These are phyloP conservation scores for Hyphantria cunea DNA, from an alignment of 1,140 invertebrate species.

Conservation along the genomic window DNA sequence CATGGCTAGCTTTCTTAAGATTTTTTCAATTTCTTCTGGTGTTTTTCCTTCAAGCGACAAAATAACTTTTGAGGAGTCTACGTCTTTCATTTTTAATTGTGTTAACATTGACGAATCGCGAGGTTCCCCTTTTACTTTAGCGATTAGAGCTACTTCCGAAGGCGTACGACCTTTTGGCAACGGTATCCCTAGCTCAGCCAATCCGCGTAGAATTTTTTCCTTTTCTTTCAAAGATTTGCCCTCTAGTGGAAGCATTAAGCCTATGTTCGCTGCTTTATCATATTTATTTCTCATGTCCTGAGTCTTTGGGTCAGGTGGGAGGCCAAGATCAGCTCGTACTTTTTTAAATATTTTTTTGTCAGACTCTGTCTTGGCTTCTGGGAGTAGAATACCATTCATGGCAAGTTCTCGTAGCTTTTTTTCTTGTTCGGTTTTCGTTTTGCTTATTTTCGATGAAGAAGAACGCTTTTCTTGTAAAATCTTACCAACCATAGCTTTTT, in stretches of 20 bases:
- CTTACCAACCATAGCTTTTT: constrained; percentile 34
- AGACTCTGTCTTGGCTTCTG: too few species aligned
- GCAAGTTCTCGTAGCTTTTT: constrained; percentile 32
- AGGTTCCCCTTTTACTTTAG: constrained; percentile 34
- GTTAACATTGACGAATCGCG: constrained; percentile 24
- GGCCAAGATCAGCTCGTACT: constrained; percentile 31
- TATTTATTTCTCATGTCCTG: constrained; percentile 30
- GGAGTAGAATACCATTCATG: too few species aligned
- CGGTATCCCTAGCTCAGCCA: constrained; percentile 22
- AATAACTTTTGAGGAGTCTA: not conserved
- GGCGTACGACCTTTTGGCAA: constrained; percentile 37
- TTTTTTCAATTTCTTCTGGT: constrained; percentile 41
- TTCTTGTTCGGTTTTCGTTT: constrained; percentile 17
- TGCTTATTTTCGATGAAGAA: constrained; percentile 26
- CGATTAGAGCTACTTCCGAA: constrained; percentile 39
- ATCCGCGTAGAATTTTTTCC: constrained; percentile 37
- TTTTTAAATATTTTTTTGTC: constrained; percentile 31
- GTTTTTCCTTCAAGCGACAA: constrained; percentile 32
- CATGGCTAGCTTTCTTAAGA: constrained; percentile 23
- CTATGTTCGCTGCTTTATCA: not conserved
- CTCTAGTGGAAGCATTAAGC: constrained; percentile 33
- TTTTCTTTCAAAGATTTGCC: constrained; percentile 36
- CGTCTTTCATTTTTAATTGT: not conserved
- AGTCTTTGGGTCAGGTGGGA: constrained; percentile 35
- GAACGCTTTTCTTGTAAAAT: constrained; percentile 42